A percentile compares a stretch with the other conserved stretches of the same genome.
Evolutionary conservation across 2,113 vertebrate genomes (phyloP).

Genomic region (Gracilinanus agilis): DNA sequence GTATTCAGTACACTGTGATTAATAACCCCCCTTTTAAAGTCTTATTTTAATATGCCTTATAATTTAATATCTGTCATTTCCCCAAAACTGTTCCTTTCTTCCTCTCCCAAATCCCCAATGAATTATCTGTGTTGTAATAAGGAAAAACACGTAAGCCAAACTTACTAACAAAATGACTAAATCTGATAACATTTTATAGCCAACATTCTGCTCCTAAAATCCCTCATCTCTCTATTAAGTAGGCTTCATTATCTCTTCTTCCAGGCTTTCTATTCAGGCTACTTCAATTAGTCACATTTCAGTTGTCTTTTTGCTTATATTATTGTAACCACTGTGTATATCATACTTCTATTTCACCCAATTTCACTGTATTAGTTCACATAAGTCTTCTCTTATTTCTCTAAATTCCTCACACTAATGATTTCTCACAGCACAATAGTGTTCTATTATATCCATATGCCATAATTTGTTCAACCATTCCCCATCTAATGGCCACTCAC

Average conservation of each 20-base stretch:
- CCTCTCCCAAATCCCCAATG: neutral
- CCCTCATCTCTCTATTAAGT: neutral
- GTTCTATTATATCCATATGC: neutral
- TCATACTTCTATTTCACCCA: neutral
- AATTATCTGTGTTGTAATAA: neutral
- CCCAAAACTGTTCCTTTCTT: neutral
- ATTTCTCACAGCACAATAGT: neutral
- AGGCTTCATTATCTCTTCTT: neutral
- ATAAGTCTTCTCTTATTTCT: neutral
- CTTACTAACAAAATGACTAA: neutral
- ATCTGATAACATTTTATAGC: neutral
- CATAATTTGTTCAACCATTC: neutral
- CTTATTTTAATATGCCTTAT: neutral
- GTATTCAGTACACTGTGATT: neutral
- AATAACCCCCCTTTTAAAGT: neutral
- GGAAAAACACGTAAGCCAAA: neutral
- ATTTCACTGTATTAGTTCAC: neutral
- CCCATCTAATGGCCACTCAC: neutral
- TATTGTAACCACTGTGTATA: neutral
- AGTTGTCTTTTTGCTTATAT: neutral
- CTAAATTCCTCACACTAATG: neutral
- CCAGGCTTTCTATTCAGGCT: neutral
- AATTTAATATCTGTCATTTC: neutral
- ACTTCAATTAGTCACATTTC: neutral
- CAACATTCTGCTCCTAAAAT: neutral